Evolutionary conservation across 2,888 invertebrate species (phyloP).

Genomic region (Caenorhabditis zanzibari): DNA sequence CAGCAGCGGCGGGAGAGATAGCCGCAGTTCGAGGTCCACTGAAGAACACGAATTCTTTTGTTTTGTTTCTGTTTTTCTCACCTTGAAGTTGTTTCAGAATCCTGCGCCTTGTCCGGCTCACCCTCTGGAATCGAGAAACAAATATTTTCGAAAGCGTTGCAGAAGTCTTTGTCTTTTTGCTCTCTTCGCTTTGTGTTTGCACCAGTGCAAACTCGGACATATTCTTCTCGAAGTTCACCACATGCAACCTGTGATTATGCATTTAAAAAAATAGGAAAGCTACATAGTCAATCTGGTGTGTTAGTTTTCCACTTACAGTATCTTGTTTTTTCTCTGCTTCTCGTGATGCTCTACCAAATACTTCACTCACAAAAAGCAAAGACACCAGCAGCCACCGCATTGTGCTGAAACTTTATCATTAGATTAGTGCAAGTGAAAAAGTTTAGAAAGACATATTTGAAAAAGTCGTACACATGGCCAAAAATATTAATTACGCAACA

Average conservation of each 20-base stretch:
- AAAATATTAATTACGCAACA: slow-evolving; percentile 53
- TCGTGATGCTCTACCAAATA: slow-evolving; percentile 25
- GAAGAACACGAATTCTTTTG: neutral
- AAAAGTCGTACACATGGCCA: neutral
- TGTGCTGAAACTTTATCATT: neutral
- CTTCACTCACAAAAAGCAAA: neutral
- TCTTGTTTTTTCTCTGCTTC: slow-evolving; percentile 45
- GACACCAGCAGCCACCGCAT: slow-evolving; percentile 8
- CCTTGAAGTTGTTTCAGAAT: neutral
- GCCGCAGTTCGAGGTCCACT: slow-evolving; percentile 1
- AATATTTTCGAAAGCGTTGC: slow-evolving; percentile 78
- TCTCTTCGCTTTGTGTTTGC: slow-evolving; percentile 49
- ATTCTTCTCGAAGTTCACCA: slow-evolving; percentile 75
- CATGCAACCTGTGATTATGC: slow-evolving; percentile 72
- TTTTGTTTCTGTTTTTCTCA: neutral
- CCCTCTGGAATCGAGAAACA: slow-evolving; percentile 72
- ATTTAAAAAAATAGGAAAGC: too few relatives aligned
- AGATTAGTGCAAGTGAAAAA: neutral
- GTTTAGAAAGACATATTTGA: neutral
- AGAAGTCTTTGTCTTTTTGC: slow-evolving; percentile 69
- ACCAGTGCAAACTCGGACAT: slow-evolving; percentile 71
- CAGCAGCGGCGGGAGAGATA: slow-evolving; percentile 5
- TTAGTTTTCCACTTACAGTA: slow-evolving; percentile 25
- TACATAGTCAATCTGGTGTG: too few relatives aligned
- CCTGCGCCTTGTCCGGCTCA: slow-evolving; percentile 56